Evolutionary conservation across 2,113 vertebrate species (phyloP), one percentile per base, ranked within the genome.

Genomic region (Laticauda laticaudata): DNA sequence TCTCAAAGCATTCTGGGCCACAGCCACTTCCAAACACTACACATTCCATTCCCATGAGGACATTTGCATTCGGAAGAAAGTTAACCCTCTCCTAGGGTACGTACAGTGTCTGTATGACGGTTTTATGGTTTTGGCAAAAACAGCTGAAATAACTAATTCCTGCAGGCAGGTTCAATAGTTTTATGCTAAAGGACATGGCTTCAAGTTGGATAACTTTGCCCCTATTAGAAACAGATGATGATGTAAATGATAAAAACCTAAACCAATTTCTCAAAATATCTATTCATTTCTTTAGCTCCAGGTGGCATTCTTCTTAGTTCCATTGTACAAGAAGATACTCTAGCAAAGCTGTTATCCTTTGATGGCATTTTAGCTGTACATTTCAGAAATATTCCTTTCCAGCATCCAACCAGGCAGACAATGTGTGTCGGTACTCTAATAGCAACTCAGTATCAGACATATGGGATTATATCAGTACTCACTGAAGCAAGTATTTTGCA

Each of bases 21-120:
- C 94, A 95, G 94, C 97, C 98, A 98, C 97, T 98, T 97, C 98
- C 98, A 98, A 98, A 96, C 98, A 98, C 98, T 98, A 98, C 96
- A 98, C 98, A 99, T 99, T 99, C 98, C 98, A 98, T 97, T 98
- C 98, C 97, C 97, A 94, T 99, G 98, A 98, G 97, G 97, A 96
- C 98, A 98, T 97, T 95, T 3, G 91, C 91, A 90, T 94, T 95
- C 97, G 93, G 95, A 53, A 3, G 92, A 94, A 95, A 81, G 86
- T 98, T 98, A 98, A 98, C 97, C 97, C 97, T 98, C 96, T 98
- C 97, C 94, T 97, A 94, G 96, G 96, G 94, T 92, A 94, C 0
- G 94, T 92, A 94, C 0, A 93, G 86, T 51, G 9, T 55, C 95
- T 92, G 54, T 86, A 18, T 53, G 20, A 91, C 93, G 90, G 92